Evolutionary conservation across 2,113 vertebrate genomes (phyloP), one percentile per base, ranked within the genome.

Genomic region (Pygoscelis adeliae): DNA sequence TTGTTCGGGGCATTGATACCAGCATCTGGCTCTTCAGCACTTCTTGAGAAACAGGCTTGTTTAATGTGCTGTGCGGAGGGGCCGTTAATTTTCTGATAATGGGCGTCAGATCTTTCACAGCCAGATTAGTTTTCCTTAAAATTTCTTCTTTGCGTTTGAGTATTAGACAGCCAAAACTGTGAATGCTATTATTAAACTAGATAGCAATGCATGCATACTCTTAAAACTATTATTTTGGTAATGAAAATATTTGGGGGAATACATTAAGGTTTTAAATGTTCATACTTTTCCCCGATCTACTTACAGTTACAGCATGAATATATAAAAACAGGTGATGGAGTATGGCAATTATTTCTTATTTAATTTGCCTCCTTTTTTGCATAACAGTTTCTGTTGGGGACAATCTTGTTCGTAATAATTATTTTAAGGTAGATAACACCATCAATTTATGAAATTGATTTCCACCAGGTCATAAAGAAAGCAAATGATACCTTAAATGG

Each of bases 401-500:
- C 38, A 53, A 0, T 70, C 59, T 83, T 62, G 22, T 80, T 85
- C 3, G 5, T 58, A 58, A 62, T 62, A 46, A 83, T 77, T 83
- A 55, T 72, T 91, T 69, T 49, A 83, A 84, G 72, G 55, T 40
- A 56, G 83, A 74, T 65, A 86, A 38, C 94, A 42, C 20, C 46
- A 26, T 22, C 9, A 21, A 86, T 70, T 93, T 61, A 58, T 90
- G 82, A 79, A 87, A 90, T 89, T 73, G 5, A 7, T 89, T 91
- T 95, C 77, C 94, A 87, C n/a, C 96, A 99, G 99, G 99, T 99
- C 95, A 99, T 99, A 98, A 99, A 98, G 98, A 99, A 99, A 96
- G 99, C 99, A 87, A 99, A 99, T 56, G 99, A 99, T 94, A 99
- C 99, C 90, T 98, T 99, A 96, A 99, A 99, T 86, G 97, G 99